A percentile compares a stretch with the other conserved stretches of the same genome.
phyloP scores from a whole-genome alignment of 2,888 invertebrate genomes.

The Nebria salina region DNA sequence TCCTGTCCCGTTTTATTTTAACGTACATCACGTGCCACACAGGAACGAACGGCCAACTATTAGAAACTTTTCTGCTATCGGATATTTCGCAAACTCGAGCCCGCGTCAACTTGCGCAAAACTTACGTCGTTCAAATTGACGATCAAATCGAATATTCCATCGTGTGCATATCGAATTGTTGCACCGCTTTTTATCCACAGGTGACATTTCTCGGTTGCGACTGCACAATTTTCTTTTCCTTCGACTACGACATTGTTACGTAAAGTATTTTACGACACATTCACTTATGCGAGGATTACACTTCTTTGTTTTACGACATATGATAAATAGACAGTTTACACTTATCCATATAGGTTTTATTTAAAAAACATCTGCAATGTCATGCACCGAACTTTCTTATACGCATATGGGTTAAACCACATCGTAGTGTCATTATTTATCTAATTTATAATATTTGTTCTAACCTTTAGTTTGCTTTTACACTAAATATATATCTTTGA shows the following conservation, averaged over 20 bases:
- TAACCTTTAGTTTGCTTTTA: too few species aligned
- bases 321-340: too few species aligned
- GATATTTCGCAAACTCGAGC: conserved; percentile 39
- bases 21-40: conserved; percentile 28
- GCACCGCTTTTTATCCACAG: neutral
- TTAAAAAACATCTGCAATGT: too few species aligned
- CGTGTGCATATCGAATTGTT: conserved; percentile 17
- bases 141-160: conserved; percentile 40
- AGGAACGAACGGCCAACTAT: conserved; percentile 26
- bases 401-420: too few species aligned
- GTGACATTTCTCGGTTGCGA: neutral
- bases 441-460: too few species aligned
- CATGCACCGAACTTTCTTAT: too few species aligned
- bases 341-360: too few species aligned
- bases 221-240: neutral
- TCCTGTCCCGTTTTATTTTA: conserved; percentile 12
- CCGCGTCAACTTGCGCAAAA: conserved; percentile 25
- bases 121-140: conserved; percentile 45
- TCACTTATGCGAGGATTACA: neutral
- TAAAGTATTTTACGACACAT: neutral
- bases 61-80: conserved; percentile 42
- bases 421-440: too few species aligned
- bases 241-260: neutral
- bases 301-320: neutral
- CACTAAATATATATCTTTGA: too few species aligned